phyloP scores from a whole-genome alignment of 2,113 vertebrate genomes.

The Nibea coibor region DNA sequence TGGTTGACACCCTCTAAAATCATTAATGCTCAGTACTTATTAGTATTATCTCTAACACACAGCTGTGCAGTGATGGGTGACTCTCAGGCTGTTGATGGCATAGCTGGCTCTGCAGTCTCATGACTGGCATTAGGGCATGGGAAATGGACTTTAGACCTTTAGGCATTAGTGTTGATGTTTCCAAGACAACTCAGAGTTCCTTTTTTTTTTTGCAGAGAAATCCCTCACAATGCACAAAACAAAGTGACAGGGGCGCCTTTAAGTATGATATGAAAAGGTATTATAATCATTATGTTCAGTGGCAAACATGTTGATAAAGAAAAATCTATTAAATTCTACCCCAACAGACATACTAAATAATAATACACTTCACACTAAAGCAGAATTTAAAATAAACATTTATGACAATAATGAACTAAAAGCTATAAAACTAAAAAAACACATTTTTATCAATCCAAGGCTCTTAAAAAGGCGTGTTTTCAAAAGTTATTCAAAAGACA shows the following conservation, averaged over 20 bases:
- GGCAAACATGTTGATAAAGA: not conserved
- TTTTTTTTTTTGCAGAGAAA: not conserved
- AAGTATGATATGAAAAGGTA: no score
- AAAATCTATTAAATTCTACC: not conserved
- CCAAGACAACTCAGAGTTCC: not conserved
- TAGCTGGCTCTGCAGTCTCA: conserved; percentile 9
- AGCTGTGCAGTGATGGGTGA: not conserved
- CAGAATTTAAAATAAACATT: no score
- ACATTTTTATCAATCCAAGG: no score
- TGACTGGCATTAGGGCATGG: conserved; percentile 54
- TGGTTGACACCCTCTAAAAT: not conserved
- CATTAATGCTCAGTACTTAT: not conserved
- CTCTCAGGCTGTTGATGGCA: not conserved
- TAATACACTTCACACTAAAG: no score
- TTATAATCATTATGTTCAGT: not conserved
- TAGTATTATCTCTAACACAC: not conserved
- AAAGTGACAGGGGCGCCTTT: not conserved
- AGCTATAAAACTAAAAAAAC: no score
- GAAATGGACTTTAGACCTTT: conserved; percentile 49
- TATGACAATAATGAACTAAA: no score
- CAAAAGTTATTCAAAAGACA: no score
- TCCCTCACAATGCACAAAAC: not conserved
- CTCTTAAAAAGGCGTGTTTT: no score
- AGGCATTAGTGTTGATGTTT: conserved; percentile 8
- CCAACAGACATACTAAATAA: not conserved